Conservation (phyloP, 1,140 invertebrate genomes). For the Odontomachus brunneus region DNA sequence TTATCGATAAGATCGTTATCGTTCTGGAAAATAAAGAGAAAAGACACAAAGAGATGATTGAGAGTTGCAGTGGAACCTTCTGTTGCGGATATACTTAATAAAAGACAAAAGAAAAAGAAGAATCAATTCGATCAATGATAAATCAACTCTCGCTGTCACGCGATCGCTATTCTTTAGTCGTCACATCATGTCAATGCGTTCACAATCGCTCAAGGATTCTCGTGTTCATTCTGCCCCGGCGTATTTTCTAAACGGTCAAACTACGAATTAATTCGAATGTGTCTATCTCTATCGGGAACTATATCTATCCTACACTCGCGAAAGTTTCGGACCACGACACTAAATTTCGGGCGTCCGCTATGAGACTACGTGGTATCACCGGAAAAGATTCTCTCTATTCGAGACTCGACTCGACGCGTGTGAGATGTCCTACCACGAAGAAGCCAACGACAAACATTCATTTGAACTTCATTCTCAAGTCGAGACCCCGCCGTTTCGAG, state of each 20-base stretch:
- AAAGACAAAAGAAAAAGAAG: constrained; percentile 9
- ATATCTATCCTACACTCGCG: constrained; percentile 12
- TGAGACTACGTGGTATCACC: constrained; percentile 38
- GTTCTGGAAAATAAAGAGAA: constrained; percentile 85
- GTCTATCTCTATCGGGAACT: background rate
- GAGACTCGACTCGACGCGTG: constrained; percentile 54
- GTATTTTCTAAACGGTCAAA: constrained; percentile 17
- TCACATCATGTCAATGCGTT: constrained; percentile 32
- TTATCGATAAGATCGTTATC: constrained; percentile 86
- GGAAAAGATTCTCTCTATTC: constrained; percentile 59
- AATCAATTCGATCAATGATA: constrained; percentile 33
- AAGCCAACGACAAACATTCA: constrained; percentile 80
- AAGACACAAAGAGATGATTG: constrained; percentile 83
- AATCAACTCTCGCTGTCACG: constrained; percentile 40
- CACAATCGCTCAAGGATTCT: constrained; percentile 47
- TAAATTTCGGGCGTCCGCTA: constrained; percentile 46
- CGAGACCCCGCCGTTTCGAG: constrained; percentile 22
- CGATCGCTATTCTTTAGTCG: constrained; percentile 49
- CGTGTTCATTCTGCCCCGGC: constrained; percentile 40
- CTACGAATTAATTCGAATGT: constrained; percentile 8
- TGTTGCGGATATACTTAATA: constrained; percentile 58
- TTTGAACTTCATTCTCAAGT: constrained; percentile 69
- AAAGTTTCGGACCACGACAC: constrained; percentile 30
- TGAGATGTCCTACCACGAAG: constrained; percentile 76
- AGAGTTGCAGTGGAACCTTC: constrained; percentile 76